Conservation (phyloP, 2,888 invertebrate genomes). For the Slavum lentiscoides region DNA sequence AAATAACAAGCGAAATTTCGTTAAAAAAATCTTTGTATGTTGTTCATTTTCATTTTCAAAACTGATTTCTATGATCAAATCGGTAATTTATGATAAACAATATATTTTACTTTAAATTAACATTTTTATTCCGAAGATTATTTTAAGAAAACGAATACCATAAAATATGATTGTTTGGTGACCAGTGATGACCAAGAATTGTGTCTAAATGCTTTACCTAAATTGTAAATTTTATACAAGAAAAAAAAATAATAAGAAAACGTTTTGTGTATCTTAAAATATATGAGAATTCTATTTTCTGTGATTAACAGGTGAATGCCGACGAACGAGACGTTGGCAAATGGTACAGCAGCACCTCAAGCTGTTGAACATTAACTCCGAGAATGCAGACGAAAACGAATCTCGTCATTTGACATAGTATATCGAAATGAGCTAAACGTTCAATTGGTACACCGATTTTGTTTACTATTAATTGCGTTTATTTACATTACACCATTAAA, state of each 20-base stretch:
- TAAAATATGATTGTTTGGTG: too few species aligned
- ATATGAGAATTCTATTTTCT: not conserved
- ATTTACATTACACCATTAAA: too few species aligned
- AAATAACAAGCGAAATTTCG: too few species aligned
- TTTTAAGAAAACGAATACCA: too few species aligned
- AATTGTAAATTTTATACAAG: too few species aligned
- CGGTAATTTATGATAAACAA: not conserved
- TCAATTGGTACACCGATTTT: too few species aligned
- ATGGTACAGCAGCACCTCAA: constrained; percentile 41
- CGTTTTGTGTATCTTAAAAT: too few species aligned
- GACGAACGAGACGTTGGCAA: constrained; percentile 23
- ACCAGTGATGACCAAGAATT: too few species aligned
- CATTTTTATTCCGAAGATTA: too few species aligned
- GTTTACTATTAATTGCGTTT: too few species aligned
- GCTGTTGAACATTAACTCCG: constrained; percentile 27
- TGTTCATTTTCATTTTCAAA: not conserved
- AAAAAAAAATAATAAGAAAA: not conserved
- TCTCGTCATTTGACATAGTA: not conserved
- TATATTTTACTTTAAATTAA: not conserved
- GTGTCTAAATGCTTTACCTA: too few species aligned
- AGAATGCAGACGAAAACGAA: not conserved
- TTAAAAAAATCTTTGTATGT: not conserved
- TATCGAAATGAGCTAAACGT: not conserved
- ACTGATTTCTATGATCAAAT: not conserved
- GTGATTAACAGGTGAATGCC: constrained; percentile 13